phyloP scores from a whole-genome alignment of 2,888 invertebrate species.

The Eulithis prunata region DNA sequence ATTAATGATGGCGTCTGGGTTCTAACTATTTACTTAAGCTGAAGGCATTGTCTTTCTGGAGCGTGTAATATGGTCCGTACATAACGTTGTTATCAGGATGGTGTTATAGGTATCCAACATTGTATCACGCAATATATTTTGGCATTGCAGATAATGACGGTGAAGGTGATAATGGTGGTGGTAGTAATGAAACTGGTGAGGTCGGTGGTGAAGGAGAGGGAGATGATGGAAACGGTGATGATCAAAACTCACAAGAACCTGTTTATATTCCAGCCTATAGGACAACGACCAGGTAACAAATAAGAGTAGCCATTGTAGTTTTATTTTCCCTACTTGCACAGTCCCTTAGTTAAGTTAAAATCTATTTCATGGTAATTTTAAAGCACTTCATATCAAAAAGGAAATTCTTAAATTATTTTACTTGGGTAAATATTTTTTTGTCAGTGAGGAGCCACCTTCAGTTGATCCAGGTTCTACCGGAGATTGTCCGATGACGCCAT shows the following conservation, averaged over 20 bases:
- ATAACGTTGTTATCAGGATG: background rate
- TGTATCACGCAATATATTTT: background rate
- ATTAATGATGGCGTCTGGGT: too few relatives aligned
- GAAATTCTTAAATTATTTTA: background rate
- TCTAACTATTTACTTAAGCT: too few relatives aligned
- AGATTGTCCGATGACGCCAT: conserved; percentile 65
- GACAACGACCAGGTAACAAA: conserved; percentile 42
- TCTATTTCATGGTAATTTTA: too few relatives aligned
- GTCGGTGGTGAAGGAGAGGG: conserved; percentile 1
- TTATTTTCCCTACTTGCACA: too few relatives aligned
- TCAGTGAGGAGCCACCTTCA: conserved; percentile 54
- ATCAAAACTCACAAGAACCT: conserved; percentile 14
- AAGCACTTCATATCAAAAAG: background rate
- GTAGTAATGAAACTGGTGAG: conserved; percentile 9
- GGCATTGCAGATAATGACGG: conserved; percentile 13
- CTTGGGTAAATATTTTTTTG: conserved; percentile 14
- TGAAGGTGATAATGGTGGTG: conserved; percentile 5
- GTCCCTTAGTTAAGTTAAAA: too few relatives aligned
- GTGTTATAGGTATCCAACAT: background rate
- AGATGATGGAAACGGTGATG: conserved; percentile 1
- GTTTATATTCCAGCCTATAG: conserved; percentile 7
- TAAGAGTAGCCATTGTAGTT: too few relatives aligned
- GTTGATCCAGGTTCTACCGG: conserved; percentile 56
- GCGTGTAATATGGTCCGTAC: background rate
- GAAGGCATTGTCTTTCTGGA: too few relatives aligned